These are phyloP conservation scores for Eciton burchellii DNA, from an alignment of 1,140 invertebrate species.

Conservation along the genomic window DNA sequence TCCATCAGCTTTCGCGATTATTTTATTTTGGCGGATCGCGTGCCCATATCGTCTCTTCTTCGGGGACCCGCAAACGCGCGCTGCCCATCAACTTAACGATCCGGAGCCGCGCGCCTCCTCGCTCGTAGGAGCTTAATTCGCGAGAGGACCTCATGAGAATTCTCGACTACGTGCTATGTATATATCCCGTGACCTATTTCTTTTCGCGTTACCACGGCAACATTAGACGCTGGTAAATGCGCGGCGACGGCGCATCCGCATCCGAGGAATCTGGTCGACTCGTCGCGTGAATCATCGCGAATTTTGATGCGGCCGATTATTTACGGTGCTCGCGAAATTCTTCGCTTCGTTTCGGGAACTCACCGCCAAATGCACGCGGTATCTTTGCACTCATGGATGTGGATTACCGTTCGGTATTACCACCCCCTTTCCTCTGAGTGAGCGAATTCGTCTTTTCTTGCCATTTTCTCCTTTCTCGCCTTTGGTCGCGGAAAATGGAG, in stretches of 20 bases:
- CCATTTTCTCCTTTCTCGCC: not conserved
- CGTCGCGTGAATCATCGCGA: constrained; percentile 38
- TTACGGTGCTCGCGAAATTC: constrained; percentile 15
- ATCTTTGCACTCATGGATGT: constrained; percentile 3
- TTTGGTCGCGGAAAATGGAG: constrained; percentile 2
- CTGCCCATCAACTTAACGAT: constrained; percentile 33
- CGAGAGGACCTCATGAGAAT: constrained; percentile 57
- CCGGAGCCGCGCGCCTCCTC: constrained; percentile 17
- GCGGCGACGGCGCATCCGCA: not conserved
- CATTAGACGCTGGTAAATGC: constrained; percentile 34
- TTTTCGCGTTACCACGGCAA: constrained; percentile 40
- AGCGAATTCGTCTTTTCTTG: constrained; percentile 21
- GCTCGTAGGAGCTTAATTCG: constrained; percentile 59
- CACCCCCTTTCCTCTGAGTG: not conserved
- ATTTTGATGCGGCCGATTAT: constrained; percentile 50
- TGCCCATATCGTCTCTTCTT: constrained; percentile 8
- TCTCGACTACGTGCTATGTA: constrained; percentile 52
- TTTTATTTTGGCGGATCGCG: constrained; percentile 36
- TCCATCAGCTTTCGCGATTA: constrained; percentile 11
- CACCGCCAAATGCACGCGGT: constrained; percentile 22
- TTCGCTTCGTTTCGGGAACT: constrained; percentile 10
- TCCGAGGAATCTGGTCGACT: constrained; percentile 38
- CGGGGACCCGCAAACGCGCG: not conserved
- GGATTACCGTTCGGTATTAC: constrained; percentile 25
- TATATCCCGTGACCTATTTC: constrained; percentile 66